Evolutionary conservation across 2,113 vertebrate species (phyloP).

Genomic region (Melanerpes aurifrons): DNA sequence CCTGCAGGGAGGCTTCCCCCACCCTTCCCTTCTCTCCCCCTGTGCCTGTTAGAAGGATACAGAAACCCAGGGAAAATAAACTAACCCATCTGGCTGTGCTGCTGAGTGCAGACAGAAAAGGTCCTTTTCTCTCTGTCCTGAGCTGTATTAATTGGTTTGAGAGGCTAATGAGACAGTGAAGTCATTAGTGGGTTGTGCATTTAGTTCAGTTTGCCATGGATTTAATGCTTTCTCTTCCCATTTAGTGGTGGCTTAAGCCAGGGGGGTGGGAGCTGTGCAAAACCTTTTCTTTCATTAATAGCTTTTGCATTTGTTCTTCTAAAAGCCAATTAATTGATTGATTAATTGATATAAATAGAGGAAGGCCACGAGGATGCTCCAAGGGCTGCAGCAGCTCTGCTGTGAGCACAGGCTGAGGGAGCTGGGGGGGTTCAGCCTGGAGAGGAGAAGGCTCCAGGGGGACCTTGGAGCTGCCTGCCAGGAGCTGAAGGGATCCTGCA

Average conservation of each 20-base stretch:
- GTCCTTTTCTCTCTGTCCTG: not conserved
- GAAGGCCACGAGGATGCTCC: no score
- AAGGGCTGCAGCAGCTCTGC: no score
- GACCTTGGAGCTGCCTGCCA: no score
- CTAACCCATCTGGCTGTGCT: not conserved
- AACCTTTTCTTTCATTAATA: not conserved
- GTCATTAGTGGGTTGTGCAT: not conserved
- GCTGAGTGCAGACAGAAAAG: not conserved
- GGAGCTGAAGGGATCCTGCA: no score
- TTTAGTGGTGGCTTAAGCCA: not conserved
- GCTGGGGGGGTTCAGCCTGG: no score
- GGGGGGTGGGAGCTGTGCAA: not conserved
- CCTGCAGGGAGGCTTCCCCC: accelerated
- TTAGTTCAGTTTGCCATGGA: not conserved
- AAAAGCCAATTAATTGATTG: not conserved
- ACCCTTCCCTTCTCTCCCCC: not conserved
- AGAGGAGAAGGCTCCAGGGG: no score
- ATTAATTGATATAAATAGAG: no score
- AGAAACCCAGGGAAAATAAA: not conserved
- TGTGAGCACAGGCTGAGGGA: no score
- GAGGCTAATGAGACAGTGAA: not conserved
- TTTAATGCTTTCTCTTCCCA: not conserved
- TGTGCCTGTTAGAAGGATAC: accelerated
- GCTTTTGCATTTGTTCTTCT: not conserved
- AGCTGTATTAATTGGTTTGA: not conserved